Base-by-base conservation (phyloP, 2,797 vertebrate genomes). In the Platyrinchus mystaceus region DNA sequence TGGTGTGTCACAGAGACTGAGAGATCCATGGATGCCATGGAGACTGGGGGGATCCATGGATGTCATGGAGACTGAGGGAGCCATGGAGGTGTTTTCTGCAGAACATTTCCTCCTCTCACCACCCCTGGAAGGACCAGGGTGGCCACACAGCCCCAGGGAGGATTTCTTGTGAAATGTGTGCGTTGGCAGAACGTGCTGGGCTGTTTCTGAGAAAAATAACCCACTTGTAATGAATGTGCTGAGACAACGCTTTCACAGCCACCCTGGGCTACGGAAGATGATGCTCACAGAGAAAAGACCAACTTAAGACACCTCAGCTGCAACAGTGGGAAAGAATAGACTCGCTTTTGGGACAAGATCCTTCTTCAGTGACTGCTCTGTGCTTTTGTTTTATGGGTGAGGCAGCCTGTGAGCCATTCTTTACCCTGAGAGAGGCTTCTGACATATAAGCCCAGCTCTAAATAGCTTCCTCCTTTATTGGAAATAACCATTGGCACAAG, bases 401-500 rank as follows among this genome's bases (percentile, higher is more conserved):
- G 81, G 24, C 22, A 80, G 90, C 37, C 58, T 58, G 78, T 16
- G 68, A 89, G 70, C 5, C 2, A 74, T 94, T 66, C 81, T 64
- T 78, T 55, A 83, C 60, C 39, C 58, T 52, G 27, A 5, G 43
- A 80, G 58, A 89, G 30, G 50, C 73, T 89, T 70, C 89, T 89
- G 81, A 87, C 60, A 47, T 15, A 19, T 36, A 58, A 92, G 73
- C 64, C 66, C 58, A 53, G 82, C 87, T 91, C 84, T 87, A 75
- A 96, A 90, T 66, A 76, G 14, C 79, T 93, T 84, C 87, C 86
- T 92, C 10, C 76, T 93, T 89, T 91, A 66, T 92, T 95, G 78
- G 87, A 75, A 95, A 87, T 86, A 87, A 77, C 78, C 94, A 64
- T 9, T 93, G 94, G 94, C 95, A 94, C 78, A 68, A 70, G 73